Base-by-base conservation (phyloP, 2,113 vertebrate genomes). In the Muntiacus reevesi region DNA sequence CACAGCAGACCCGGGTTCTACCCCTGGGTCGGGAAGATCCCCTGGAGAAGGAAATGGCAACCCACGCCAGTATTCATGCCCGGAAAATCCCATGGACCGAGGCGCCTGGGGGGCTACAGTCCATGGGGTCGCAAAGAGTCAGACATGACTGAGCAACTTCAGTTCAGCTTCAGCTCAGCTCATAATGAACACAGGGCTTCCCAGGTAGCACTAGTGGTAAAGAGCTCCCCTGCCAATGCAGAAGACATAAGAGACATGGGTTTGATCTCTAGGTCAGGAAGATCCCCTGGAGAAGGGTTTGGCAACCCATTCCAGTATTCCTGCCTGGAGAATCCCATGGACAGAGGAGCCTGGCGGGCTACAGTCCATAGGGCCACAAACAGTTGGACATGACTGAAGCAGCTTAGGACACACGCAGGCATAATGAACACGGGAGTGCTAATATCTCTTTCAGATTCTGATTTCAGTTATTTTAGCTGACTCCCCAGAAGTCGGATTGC, bases 341-440 rank as follows among this genome's bases (percentile, higher is more conserved):
- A 71, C 67, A 71, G 67, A 71, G 19, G n/a, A 23, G n/a, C 67
- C 19, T 40, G n/a, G 67, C 0, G 0, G n/a, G 21, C n/a, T 11
- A 36, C n/a, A 36, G 5, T 40, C 19, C n/a, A 71, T 1, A 71
- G n/a, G n/a, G 19, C 19, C 67, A 71, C 10, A 71, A 71, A 71
- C 1, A 12, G 67, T 23, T 12, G 67, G 10, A 71, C 67, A 71
- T 19, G 3, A 23, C 0, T 40, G 67, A 71, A 6, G 19, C 67
- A 40, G 5, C 67, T 71, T 6, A 71, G 67, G n/a, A 71, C 67
- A 71, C 5, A 40, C 15, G 9, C 9, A 23, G n/a, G 36, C n/a
- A 19, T 30, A 15, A 7, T 40, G 11, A 47, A 19, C 25, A 57
- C 6, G 43, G 7, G 14, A 8, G 2, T 45, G 89, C 12, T 55